Evolutionary conservation across 2,797 vertebrate genomes (phyloP), one percentile per base, ranked within the genome.

Genomic region (Xyrichtys novacula): DNA sequence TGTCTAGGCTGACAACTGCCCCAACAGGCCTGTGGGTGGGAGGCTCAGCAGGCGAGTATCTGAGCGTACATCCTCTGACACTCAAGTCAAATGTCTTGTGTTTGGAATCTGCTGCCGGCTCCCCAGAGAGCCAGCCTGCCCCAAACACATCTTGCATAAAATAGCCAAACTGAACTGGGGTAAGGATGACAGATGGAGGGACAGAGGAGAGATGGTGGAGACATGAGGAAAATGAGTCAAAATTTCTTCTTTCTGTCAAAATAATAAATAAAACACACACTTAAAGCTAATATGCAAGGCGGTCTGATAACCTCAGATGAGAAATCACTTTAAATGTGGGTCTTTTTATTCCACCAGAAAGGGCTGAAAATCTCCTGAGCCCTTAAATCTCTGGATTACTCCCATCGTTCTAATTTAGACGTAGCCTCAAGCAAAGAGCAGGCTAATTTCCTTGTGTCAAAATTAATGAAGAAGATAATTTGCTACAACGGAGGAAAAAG

Each of bases 391-490:
- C 75, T 53, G 84, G 84, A 91, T 90, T 84, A 91, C 50, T 43
- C 63, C 64, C 54, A 73, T 78, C 43, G 48, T 66, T 89, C 89
- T 86, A 88, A 91, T 90, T 92, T 90, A 85, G 82, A 82, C 23
- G 50, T 87, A 78, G 89, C 92, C 91, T 86, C 74, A 28, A 90
- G 92, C 88, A 73, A 46, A 62, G 84, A 78, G 67, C 74, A 69
- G 61, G 78, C 82, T 86, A 81, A 92, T 92, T 90, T 91, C 85
- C 89, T 80, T 67, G 72, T 83, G 89, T 89, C 82, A 39, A 89
- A 92, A 91, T 91, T 91, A 92, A 91, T 93, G 88, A 86, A 89
- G 81, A 90, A 79, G 86, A 91, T 91, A 85, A 92, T 92, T 91
- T 88, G 83, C 65, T 79, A 67, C 83, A 87, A 66, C 66, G 65